A percentile compares a stretch with the other conserved stretches of the same genome.
Conservation (phyloP, 1,140 invertebrate genomes). For the fruit fly (Drosophila melanogaster) region Release_6_plus_ISO1_MT NT_033779.5:7506501-7507000, state of each 20-base stretch:
- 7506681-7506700: conserved; percentile 28
- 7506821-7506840: conserved; percentile 13
- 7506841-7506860: conserved; percentile 44
- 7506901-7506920: conserved; percentile 67
- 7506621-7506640: conserved; percentile 38
- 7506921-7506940: conserved; percentile 54
- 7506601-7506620: conserved; percentile 44
- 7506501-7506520: conserved; percentile 67
- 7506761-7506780: conserved; percentile 22
- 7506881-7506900: conserved; percentile 10
- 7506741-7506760: conserved; percentile 5
- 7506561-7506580: conserved; percentile 70
- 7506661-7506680: conserved; percentile 17
- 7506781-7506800: conserved; percentile 38
- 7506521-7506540: conserved; percentile 34
- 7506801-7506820: conserved; percentile 14
- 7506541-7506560: conserved; percentile 15
- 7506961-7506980: conserved; percentile 67
- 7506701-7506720: conserved; percentile 28
- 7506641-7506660: conserved; percentile 49
- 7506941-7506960: conserved; percentile 52
- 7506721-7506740: conserved; percentile 24
- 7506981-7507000: conserved; percentile 36
- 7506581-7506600: conserved; percentile 77
- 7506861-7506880: conserved; percentile 43